Percentiles rank a stretch among this genome's conserved stretches.
phyloP scores from a whole-genome alignment of 1,140 invertebrate species.

The Ips typographus region DNA sequence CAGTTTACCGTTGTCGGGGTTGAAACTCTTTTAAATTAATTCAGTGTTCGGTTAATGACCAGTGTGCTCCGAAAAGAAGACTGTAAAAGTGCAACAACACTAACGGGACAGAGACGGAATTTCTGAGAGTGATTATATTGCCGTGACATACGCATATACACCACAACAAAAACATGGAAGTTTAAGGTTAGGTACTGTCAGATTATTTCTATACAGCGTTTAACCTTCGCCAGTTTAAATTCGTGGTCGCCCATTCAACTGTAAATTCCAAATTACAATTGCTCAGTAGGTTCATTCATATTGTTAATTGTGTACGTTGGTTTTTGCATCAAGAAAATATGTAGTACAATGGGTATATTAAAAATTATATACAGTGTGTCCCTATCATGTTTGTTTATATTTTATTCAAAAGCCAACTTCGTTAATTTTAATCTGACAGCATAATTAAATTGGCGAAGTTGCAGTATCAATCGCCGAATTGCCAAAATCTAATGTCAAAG shows the following conservation, averaged over 20 bases:
- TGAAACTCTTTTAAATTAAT: background rate
- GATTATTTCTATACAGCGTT: conserved; percentile 5
- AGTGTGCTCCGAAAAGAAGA: background rate
- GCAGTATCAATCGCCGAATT: too few species aligned
- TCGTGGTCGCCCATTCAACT: background rate
- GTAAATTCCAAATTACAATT: background rate
- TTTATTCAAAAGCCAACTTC: too few species aligned
- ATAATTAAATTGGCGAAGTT: too few species aligned
- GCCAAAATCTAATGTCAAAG: too few species aligned
- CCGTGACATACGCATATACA: background rate
- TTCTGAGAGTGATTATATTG: background rate
- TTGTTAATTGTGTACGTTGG: background rate
- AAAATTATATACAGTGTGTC: too few species aligned
- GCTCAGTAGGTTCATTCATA: background rate
- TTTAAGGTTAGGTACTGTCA: conserved; percentile 5
- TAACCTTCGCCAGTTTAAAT: background rate
- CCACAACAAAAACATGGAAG: conserved; percentile 1
- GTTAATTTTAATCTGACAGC: too few species aligned
- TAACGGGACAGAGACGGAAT: background rate
- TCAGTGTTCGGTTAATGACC: background rate
- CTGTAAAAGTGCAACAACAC: background rate
- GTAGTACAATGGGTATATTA: too few species aligned
- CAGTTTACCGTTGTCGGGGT: conserved; percentile 9
- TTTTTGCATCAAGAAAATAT: background rate
- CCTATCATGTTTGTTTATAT: too few species aligned